Percentiles rank a stretch among this genome's conserved stretches.
Evolutionary conservation across 2,113 vertebrate genomes (phyloP).

Genomic region (Pristiophorus japonicus): DNA sequence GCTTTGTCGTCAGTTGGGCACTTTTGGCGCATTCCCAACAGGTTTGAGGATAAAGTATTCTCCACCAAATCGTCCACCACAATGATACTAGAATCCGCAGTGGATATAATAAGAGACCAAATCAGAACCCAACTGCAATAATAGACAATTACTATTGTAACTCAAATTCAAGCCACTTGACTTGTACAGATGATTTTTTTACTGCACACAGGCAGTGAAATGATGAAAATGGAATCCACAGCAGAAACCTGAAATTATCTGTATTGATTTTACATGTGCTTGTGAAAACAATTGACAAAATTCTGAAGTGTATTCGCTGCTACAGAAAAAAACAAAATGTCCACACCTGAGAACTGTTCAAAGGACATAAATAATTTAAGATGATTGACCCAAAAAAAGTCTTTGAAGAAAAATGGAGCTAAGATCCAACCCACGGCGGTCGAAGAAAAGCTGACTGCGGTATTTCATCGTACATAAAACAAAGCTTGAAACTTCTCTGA

Average conservation of each 20-base stretch:
- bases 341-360: not conserved
- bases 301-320: not conserved
- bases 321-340: not conserved
- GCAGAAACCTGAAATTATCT: not conserved
- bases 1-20: not conserved
- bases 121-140: not conserved
- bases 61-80: not conserved
- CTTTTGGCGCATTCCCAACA: not conserved
- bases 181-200: not conserved
- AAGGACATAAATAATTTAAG: not conserved
- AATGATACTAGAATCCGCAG: not conserved
- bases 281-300: not conserved
- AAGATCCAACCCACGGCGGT: not conserved
- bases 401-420: not conserved
- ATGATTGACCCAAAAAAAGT: not conserved
- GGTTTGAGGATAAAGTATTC: not conserved
- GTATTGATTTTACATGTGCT: not conserved
- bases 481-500: not conserved
- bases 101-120: not conserved
- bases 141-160: not conserved
- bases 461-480: not conserved
- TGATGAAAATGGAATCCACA: not conserved
- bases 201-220: not conserved
- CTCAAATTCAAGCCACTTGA: not conserved
- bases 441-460: not conserved